Percentiles rank a stretch among this genome's conserved stretches.
Evolutionary conservation across 1,140 invertebrate species (phyloP).

Genomic region (Notospermus geniculatus): DNA sequence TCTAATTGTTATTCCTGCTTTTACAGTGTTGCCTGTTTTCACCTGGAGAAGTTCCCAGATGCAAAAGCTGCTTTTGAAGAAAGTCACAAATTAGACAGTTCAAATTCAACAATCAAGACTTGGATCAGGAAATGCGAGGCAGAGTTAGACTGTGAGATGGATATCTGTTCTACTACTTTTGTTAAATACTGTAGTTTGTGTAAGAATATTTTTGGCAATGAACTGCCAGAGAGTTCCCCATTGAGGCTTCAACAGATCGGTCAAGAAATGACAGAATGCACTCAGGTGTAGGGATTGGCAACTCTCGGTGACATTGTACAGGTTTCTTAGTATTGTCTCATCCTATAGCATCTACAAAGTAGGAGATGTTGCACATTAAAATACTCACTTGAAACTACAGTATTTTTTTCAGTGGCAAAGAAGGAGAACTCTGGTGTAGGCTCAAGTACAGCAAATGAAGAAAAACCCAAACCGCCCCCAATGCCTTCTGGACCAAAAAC

Average conservation of each 20-base stretch:
- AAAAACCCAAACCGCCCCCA: background rate
- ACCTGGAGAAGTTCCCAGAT: constrained; percentile 32
- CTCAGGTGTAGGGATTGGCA: too few relatives aligned
- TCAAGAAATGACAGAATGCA: too few relatives aligned
- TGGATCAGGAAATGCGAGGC: constrained; percentile 45
- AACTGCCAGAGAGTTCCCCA: too few relatives aligned
- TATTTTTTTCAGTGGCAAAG: constrained; percentile 6
- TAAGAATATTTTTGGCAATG: too few relatives aligned
- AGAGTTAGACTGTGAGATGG: constrained; percentile 38
- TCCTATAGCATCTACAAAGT: too few relatives aligned
- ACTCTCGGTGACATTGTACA: too few relatives aligned
- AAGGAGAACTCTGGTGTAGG: constrained; percentile 2
- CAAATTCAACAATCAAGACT: constrained; percentile 28
- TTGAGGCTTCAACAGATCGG: too few relatives aligned
- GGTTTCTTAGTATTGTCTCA: too few relatives aligned
- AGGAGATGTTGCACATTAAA: too few relatives aligned
- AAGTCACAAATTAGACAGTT: constrained; percentile 33
- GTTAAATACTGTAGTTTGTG: too few relatives aligned
- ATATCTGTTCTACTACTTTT: too few relatives aligned
- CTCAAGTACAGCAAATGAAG: background rate
- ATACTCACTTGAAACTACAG: too few relatives aligned
- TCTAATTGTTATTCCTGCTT: constrained; percentile 13
- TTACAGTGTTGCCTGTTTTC: constrained; percentile 38
- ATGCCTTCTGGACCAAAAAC: background rate
- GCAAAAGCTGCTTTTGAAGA: constrained; percentile 35